These are phyloP conservation scores for Eupithecia subfuscata DNA, from an alignment of 2,888 invertebrate species.

Conservation along the genomic window DNA sequence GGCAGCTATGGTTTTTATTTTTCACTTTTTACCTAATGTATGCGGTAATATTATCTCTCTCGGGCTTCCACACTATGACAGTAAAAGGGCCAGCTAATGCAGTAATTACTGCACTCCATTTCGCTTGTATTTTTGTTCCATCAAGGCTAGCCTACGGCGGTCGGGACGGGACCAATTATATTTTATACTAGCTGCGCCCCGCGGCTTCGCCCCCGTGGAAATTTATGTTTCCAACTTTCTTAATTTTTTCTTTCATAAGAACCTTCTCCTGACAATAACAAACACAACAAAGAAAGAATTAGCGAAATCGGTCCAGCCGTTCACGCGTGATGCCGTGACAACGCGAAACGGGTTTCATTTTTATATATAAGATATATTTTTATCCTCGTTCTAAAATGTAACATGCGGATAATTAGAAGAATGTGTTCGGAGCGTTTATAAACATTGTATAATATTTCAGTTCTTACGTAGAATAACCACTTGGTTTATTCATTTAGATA, in stretches of 20 bases:
- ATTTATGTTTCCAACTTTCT: no score
- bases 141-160: constrained; percentile 45
- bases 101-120: constrained; percentile 66
- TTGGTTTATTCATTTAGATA: neutral
- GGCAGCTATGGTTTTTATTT: neutral
- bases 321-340: no score
- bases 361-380: no score
- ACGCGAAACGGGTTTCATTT: no score
- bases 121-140: constrained; percentile 64
- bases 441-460: neutral
- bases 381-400: constrained; percentile 11
- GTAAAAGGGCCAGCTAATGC: constrained; percentile 60
- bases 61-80: constrained; percentile 50
- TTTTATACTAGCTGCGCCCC: no score
- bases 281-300: no score
- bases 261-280: no score
- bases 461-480: neutral
- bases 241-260: no score
- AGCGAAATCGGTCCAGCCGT: no score
- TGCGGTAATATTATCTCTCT: neutral
- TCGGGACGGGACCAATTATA: constrained; percentile 12
- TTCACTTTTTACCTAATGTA: neutral
- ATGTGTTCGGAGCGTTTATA: neutral
- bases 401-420: constrained; percentile 4
- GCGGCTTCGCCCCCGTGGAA: no score